A percentile compares a stretch with the other conserved stretches of the same genome.
Conservation (phyloP, 2,113 vertebrate genomes). For the Otocyon megalotis region DNA sequence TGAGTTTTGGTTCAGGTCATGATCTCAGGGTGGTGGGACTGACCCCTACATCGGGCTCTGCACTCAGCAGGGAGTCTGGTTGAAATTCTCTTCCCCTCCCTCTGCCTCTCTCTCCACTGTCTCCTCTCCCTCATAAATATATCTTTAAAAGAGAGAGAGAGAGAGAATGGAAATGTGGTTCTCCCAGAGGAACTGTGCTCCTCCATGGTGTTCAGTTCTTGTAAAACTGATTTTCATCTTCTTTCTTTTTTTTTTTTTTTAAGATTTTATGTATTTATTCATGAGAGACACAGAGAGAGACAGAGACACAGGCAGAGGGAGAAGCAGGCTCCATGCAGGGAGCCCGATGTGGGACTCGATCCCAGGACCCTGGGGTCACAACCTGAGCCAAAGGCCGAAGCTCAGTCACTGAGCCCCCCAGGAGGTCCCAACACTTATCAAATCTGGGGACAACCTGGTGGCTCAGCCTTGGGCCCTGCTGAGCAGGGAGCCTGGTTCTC, state of each 20-base stretch:
- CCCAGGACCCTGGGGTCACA: background rate
- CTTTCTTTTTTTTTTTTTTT: background rate
- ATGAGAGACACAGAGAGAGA: no score
- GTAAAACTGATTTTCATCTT: background rate
- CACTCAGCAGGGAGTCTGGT: background rate
- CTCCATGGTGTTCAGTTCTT: background rate
- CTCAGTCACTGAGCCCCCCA: background rate
- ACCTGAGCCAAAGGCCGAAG: background rate
- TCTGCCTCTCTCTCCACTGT: background rate
- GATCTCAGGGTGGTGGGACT: background rate
- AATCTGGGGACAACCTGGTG: no score
- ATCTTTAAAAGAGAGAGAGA: background rate
- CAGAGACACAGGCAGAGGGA: background rate
- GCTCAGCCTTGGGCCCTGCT: no score
- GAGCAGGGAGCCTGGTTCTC: no score
- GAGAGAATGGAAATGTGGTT: background rate
- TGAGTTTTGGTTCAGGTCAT: background rate
- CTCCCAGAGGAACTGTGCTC: background rate
- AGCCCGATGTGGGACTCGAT: background rate
- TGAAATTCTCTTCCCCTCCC: background rate
- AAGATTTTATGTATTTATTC: background rate
- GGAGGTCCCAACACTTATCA: no score
- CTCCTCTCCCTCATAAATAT: background rate
- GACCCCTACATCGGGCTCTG: background rate
- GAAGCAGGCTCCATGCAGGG: background rate